These are phyloP conservation scores for Rhizomys pruinosus DNA, from an alignment of 2,113 vertebrate species.

Conservation along the genomic window DNA sequence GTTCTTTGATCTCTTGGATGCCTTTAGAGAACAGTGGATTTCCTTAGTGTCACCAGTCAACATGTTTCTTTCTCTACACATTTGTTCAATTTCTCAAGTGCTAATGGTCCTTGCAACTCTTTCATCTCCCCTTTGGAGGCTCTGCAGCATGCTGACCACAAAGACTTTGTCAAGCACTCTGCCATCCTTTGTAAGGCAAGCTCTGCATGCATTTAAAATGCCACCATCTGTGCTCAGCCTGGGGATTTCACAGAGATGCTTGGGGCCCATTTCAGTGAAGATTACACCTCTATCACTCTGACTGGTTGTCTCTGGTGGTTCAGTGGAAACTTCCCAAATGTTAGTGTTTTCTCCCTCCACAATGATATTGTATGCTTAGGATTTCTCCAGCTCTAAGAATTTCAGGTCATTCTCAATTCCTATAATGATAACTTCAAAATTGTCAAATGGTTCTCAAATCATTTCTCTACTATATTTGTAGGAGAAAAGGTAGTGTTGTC, in stretches of 20 bases:
- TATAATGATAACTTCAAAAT: conserved; percentile 42
- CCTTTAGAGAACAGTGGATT: conserved; percentile 37
- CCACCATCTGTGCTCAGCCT: conserved; percentile 45
- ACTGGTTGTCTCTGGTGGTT: not conserved
- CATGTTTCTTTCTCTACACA: conserved; percentile 47
- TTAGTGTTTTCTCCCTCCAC: not conserved
- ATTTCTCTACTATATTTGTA: not conserved
- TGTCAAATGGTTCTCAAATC: conserved; percentile 18
- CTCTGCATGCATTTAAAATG: conserved; percentile 49
- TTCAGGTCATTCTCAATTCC: conserved; percentile 45
- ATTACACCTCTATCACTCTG: conserved; percentile 33
- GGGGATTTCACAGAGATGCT: conserved; percentile 21
- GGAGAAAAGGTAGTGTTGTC: not conserved
- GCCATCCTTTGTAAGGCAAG: conserved; percentile 53
- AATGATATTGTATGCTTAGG: not conserved
- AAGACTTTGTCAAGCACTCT: conserved; percentile 57
- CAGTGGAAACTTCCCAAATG: not conserved
- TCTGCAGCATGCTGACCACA: conserved; percentile 52
- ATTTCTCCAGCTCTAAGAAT: conserved; percentile 17
- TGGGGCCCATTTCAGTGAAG: conserved; percentile 28
- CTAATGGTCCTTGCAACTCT: conserved; percentile 25
- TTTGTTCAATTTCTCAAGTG: conserved; percentile 59
- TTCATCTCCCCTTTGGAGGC: conserved; percentile 44
- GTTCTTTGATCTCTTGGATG: conserved; percentile 49
- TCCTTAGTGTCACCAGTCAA: conserved; percentile 56